phyloP scores from a whole-genome alignment of 2,113 vertebrate genomes.

The Alligator sinensis region DNA sequence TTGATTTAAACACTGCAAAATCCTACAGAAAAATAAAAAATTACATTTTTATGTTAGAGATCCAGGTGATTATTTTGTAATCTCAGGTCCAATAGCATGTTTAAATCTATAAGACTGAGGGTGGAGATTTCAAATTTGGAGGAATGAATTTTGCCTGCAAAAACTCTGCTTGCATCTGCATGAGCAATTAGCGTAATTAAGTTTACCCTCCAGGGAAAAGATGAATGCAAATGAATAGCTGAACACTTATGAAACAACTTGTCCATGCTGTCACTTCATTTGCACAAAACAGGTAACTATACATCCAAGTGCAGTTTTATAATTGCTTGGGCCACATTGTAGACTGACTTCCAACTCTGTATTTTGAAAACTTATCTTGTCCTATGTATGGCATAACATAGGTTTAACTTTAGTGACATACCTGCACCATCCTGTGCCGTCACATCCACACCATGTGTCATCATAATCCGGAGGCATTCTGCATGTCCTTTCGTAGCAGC shows the following conservation, averaged over 20 bases:
- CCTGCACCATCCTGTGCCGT: constrained; percentile 88
- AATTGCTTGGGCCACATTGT: rapidly evolving
- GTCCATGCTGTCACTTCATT: background rate
- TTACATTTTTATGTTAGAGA: background rate
- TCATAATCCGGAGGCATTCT: constrained; percentile 91
- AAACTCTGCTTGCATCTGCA: background rate
- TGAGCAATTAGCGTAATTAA: background rate
- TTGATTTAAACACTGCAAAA: background rate
- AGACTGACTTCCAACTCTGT: background rate
- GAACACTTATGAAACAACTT: background rate
- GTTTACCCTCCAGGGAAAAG: background rate
- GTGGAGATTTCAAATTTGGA: background rate
- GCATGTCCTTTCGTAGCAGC: constrained; percentile 89
- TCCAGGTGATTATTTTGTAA: rapidly evolving
- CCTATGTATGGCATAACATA: background rate
- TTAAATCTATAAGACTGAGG: background rate
- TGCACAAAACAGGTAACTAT: background rate
- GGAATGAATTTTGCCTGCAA: background rate
- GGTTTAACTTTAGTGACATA: constrained; percentile 58
- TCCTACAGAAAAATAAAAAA: background rate
- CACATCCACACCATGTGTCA: constrained; percentile 91
- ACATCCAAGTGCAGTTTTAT: background rate
- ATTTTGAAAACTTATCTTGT: background rate
- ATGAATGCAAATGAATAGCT: background rate
- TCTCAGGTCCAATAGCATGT: background rate